Base-by-base conservation (phyloP, 92 coral and sea anemone species). In the Galaxea fascicularis region DNA sequence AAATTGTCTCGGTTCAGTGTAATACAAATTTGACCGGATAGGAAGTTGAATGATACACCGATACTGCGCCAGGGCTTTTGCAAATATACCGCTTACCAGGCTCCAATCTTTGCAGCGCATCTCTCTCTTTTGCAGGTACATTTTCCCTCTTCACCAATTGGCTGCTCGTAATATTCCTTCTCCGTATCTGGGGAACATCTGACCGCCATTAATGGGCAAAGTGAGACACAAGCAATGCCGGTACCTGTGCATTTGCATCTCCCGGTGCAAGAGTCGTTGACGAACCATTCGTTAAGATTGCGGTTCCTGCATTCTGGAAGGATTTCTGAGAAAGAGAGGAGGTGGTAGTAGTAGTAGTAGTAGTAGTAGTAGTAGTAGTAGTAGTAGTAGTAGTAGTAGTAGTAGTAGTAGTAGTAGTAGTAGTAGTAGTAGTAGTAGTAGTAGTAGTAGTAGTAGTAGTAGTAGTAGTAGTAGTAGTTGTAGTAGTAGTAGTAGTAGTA, bases 121-220 rank as follows among this genome's bases (percentile, higher is more conserved):
- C 64, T 73, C 72, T 83, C 74, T 4, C 74, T 49, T 27, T 63
- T 60, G 64, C 87, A 83, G 24, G 35, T 44, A 44, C 87, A 83
- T 44, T 64, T 39, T n/a, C 81, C 74, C 21, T 47, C 81, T 9
- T 26, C 39, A 41, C 62, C 81, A 65, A 83, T 73, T 9, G 52
- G 27, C 0, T 49, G 15, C 1, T 65, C 62, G 20, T n/a, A 45
- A 29, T n/a, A 6, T 31, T 57, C 81, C 41, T 18, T 46, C 74
- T 41, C 73, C 54, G 7, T 24, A 27, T 46, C 74, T 4, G 73
- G 51, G 4, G 80, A 41, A 45, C 87, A 83, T 24, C 5, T 27
- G 30, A 83, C 73, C 22, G 1, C 51, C 53, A 64, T 62, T 28
- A 39, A 63, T 4, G 81, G 35, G 22, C 81, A 73, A 5, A 83